phyloP scores from a whole-genome alignment of 2,113 vertebrate genomes.

The Tiliqua scincoides region DNA sequence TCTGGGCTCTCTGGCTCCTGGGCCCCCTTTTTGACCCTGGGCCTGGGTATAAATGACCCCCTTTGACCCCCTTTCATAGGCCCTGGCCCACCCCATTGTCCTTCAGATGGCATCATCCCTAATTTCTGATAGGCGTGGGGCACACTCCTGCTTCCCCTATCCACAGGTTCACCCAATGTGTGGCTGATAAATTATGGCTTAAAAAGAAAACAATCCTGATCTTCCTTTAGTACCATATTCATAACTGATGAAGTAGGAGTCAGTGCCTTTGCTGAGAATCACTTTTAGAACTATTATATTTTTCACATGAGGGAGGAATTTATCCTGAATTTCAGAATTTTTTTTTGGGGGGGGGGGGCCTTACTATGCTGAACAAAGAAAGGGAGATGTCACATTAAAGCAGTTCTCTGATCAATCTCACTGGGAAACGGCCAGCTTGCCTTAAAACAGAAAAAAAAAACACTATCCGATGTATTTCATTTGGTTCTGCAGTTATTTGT shows the following conservation, averaged over 20 bases:
- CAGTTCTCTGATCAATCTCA: conserved; percentile 57
- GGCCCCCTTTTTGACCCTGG: too few relatives aligned
- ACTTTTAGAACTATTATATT: background rate
- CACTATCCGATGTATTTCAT: conserved; percentile 77
- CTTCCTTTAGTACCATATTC: background rate
- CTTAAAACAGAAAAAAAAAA: conserved; percentile 73
- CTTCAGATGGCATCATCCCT: too few relatives aligned
- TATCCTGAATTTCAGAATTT: conserved; percentile 34
- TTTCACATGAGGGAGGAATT: conserved; percentile 23
- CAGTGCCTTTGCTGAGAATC: background rate
- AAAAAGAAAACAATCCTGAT: background rate
- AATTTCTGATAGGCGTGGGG: too few relatives aligned
- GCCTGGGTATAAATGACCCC: too few relatives aligned
- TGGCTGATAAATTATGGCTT: too few relatives aligned
- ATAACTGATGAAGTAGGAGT: background rate
- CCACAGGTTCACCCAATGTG: too few relatives aligned
- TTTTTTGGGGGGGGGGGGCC: conserved; percentile 50
- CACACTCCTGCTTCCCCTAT: too few relatives aligned
- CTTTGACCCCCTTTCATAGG: too few relatives aligned
- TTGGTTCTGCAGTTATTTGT: conserved; percentile 86
- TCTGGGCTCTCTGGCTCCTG: too few relatives aligned
- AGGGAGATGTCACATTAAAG: conserved; percentile 67
- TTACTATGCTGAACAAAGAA: conserved; percentile 47
- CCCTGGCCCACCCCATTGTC: too few relatives aligned
- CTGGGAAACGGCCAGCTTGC: conserved; percentile 63